Conservation (phyloP, 2,797 vertebrate species). For the Rhadinocentrus ornatus region DNA sequence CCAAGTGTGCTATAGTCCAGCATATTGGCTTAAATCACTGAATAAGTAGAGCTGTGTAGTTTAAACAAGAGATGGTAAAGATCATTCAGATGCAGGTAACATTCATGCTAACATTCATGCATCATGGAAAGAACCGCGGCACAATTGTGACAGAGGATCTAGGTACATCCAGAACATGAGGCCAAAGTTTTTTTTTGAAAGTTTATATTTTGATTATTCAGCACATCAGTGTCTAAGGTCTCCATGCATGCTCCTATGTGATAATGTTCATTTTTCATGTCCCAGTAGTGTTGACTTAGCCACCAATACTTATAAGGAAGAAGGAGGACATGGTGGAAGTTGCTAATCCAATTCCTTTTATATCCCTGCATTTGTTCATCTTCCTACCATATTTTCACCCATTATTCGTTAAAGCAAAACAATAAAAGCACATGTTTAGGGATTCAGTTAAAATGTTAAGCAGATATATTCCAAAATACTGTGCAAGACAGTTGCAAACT, state of each 20-base stretch:
- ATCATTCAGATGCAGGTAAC: not conserved
- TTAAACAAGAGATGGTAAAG: conserved; percentile 3
- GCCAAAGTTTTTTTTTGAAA: not conserved
- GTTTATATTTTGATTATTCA: not conserved
- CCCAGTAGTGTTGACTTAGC: not conserved
- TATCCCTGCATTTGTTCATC: not conserved
- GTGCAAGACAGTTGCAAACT: too few species aligned
- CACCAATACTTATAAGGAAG: not conserved
- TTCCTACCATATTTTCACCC: not conserved
- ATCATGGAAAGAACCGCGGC: not conserved
- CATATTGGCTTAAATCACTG: not conserved
- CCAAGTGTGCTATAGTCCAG: conserved; percentile 29
- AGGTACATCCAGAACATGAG: not conserved
- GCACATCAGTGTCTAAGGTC: not conserved
- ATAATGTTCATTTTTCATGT: not conserved
- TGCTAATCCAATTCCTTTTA: not conserved
- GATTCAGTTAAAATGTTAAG: not conserved
- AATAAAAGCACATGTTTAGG: not conserved
- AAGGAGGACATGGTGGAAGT: not conserved
- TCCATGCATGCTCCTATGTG: not conserved
- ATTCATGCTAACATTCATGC: not conserved
- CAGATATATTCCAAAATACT: too few species aligned
- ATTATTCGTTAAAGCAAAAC: not conserved
- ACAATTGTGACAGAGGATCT: not conserved
- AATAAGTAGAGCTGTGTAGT: not conserved